Percentiles rank a stretch among this genome's conserved stretches.
Evolutionary conservation across 2,113 vertebrate genomes (phyloP).

Genomic region (Ia io): DNA sequence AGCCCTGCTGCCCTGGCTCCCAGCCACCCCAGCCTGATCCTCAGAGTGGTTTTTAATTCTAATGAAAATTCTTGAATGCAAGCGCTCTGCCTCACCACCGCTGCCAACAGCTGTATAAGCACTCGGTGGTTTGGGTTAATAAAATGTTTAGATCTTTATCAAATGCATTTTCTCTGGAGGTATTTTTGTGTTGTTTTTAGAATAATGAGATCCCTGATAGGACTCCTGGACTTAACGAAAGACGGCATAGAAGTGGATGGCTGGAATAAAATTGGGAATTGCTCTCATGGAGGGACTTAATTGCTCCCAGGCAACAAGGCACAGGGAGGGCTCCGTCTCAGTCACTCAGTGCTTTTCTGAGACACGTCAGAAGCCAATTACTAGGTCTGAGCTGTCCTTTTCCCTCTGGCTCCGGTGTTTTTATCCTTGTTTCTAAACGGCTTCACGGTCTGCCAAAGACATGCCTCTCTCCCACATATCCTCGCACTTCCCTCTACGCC

Average conservation of each 20-base stretch:
- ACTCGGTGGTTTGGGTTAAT: conserved; percentile 17
- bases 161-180: conserved; percentile 46
- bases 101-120: background rate
- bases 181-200: conserved; percentile 29
- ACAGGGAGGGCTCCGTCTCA: background rate
- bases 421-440: background rate
- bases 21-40: background rate
- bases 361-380: background rate
- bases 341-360: background rate
- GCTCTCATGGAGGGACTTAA: background rate
- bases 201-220: conserved; percentile 5
- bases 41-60: conserved; percentile 16
- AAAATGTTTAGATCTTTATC: conserved; percentile 40
- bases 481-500: background rate
- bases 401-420: background rate
- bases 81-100: background rate
- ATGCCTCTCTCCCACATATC: background rate
- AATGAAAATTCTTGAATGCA: background rate
- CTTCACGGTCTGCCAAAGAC: background rate
- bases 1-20: background rate
- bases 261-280: background rate
- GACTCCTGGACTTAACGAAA: background rate
- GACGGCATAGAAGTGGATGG: background rate
- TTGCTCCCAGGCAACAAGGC: background rate
- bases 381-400: background rate